Conservation (phyloP, 2,888 invertebrate genomes). For the Cephus pulcher region DNA sequence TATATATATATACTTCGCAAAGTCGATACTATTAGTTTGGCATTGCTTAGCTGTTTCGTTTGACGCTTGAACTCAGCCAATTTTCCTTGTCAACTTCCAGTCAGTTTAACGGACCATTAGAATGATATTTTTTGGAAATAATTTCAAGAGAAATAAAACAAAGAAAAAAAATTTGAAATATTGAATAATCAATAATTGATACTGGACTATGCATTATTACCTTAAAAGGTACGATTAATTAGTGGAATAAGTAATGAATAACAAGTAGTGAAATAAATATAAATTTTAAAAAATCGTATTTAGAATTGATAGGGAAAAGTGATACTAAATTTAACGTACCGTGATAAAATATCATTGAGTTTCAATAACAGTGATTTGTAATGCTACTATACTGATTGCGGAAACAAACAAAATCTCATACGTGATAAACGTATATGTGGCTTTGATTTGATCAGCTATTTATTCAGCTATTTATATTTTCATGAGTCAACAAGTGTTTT, state of each 20-base stretch:
- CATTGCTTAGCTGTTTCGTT: background rate
- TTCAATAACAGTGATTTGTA: background rate
- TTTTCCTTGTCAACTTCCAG: background rate
- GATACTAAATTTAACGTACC: too few species aligned
- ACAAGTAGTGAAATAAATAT: background rate
- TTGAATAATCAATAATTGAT: slow-evolving; percentile 63
- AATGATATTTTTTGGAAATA: background rate
- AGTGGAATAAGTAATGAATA: too few species aligned
- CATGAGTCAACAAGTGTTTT: background rate
- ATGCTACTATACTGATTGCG: background rate
- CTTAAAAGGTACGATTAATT: background rate
- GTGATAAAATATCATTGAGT: background rate
- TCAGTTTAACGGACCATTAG: too few species aligned
- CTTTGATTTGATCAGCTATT: background rate
- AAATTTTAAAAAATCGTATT: too few species aligned
- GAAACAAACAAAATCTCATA: background rate
- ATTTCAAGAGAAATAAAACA: background rate
- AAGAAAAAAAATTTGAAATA: too few species aligned
- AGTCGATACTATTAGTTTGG: background rate
- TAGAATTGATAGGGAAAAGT: too few species aligned
- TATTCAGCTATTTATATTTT: background rate
- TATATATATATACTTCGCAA: background rate
- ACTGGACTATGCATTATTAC: slow-evolving; percentile 74
- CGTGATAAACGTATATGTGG: background rate
- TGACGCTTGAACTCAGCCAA: background rate